Conservation (phyloP, 2,888 invertebrate species). For the Phasia obesa region DNA sequence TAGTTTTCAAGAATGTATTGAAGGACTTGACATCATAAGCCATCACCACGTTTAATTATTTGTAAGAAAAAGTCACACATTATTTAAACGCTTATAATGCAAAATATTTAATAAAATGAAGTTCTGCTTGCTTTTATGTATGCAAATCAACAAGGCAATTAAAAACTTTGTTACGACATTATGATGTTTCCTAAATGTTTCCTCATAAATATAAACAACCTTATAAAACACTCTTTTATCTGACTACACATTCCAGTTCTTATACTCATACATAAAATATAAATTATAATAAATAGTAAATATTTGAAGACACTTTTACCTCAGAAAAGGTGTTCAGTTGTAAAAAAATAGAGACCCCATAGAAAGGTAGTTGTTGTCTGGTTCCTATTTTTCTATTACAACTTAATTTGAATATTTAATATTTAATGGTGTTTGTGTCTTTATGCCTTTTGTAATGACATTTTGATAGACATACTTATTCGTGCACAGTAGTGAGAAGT, state of each 20-base stretch:
- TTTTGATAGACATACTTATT: too few species aligned
- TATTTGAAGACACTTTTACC: conserved; percentile 36
- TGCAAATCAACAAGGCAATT: conserved; percentile 20
- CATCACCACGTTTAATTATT: too few species aligned
- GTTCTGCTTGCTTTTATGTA: neutral
- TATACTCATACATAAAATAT: conserved; percentile 14
- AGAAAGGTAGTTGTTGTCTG: conserved; percentile 20
- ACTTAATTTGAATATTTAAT: conserved; percentile 56
- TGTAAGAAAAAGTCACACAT: neutral
- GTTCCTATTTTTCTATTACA: conserved; percentile 46
- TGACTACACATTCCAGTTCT: neutral
- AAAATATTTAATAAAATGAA: neutral
- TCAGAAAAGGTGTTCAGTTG: conserved; percentile 53
- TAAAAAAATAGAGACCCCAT: conserved; percentile 37
- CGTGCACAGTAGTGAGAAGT: too few species aligned
- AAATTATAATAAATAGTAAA: conserved; percentile 51
- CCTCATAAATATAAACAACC: conserved; percentile 32
- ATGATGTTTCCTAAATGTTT: conserved; percentile 17
- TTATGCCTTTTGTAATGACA: too few species aligned
- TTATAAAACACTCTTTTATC: conserved; percentile 22
- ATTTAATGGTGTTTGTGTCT: too few species aligned
- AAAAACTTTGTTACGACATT: conserved; percentile 8
- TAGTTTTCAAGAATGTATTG: too few species aligned
- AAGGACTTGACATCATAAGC: too few species aligned
- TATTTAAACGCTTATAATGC: neutral